phyloP scores from a whole-genome alignment of 1,140 invertebrate genomes.

The Penaeus japonicus region DNA sequence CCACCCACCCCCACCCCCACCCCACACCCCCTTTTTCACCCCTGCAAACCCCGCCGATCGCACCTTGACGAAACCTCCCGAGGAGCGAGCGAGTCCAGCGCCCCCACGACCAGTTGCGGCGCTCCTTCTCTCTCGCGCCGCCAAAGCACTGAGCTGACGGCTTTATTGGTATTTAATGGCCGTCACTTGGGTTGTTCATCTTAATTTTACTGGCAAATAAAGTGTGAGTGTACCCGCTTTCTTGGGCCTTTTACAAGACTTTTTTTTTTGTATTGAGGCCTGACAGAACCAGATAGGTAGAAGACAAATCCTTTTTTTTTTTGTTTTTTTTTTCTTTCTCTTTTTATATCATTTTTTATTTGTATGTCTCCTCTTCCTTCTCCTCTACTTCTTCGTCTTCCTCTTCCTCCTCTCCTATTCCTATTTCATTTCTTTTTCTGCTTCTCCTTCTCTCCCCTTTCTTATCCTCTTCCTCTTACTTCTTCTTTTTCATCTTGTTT shows the following conservation, averaged over 20 bases:
- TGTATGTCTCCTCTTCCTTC: too few species aligned
- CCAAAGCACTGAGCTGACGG: constrained; percentile 32
- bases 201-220: constrained; percentile 57
- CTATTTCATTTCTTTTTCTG: background rate
- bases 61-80: too few species aligned
- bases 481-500: too few species aligned
- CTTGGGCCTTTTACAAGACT: too few species aligned
- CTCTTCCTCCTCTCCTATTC: background rate
- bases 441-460: too few species aligned
- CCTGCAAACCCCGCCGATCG: too few species aligned
- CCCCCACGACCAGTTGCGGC: constrained; percentile 36
- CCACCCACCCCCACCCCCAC: background rate
- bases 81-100: background rate
- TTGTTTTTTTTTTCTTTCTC: background rate
- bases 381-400: background rate
- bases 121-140: too few species aligned
- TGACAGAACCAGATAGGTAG: constrained; percentile 15
- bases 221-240: constrained; percentile 48
- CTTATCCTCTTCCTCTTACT: too few species aligned
- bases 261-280: constrained; percentile 26
- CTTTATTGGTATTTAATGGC: constrained; percentile 51
- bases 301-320: background rate
- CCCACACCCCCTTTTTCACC: too few species aligned
- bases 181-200: constrained; percentile 50
- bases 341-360: too few species aligned